phyloP scores from a whole-genome alignment of 2,113 vertebrate genomes.

The Nannospalax galili region DNA sequence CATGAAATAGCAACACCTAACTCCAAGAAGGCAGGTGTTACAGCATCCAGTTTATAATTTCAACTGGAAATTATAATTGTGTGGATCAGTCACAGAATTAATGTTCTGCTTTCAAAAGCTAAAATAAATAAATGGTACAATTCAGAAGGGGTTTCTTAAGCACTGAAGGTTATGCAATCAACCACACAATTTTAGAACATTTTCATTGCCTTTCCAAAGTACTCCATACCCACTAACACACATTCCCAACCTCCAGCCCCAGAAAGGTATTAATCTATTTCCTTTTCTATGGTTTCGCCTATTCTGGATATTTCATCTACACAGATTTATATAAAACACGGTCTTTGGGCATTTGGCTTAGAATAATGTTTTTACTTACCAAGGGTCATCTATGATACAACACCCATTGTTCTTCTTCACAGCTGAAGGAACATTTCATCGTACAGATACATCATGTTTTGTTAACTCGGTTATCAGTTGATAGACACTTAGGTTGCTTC shows the following conservation, averaged over 20 bases:
- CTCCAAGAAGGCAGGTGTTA: too few relatives aligned
- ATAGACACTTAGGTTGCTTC: neutral
- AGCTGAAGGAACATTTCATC: neutral
- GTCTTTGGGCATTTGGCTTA: neutral
- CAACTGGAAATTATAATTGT: too few relatives aligned
- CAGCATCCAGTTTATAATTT: neutral
- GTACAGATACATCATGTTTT: neutral
- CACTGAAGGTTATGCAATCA: neutral
- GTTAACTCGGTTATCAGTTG: neutral
- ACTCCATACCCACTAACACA: neutral
- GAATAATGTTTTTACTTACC: neutral
- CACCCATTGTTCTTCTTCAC: neutral
- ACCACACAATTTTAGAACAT: neutral
- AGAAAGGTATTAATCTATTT: neutral
- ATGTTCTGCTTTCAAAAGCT: neutral
- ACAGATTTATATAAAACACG: neutral
- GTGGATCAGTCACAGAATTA: too few relatives aligned
- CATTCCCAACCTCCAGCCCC: neutral
- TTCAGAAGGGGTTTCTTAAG: too few relatives aligned
- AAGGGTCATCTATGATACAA: neutral
- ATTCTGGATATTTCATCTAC: neutral
- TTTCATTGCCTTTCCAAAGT: neutral
- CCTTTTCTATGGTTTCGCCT: neutral
- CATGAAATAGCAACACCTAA: neutral
- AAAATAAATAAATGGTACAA: neutral